phyloP scores from a whole-genome alignment of 2,113 vertebrate genomes.

The Proteles cristata region DNA sequence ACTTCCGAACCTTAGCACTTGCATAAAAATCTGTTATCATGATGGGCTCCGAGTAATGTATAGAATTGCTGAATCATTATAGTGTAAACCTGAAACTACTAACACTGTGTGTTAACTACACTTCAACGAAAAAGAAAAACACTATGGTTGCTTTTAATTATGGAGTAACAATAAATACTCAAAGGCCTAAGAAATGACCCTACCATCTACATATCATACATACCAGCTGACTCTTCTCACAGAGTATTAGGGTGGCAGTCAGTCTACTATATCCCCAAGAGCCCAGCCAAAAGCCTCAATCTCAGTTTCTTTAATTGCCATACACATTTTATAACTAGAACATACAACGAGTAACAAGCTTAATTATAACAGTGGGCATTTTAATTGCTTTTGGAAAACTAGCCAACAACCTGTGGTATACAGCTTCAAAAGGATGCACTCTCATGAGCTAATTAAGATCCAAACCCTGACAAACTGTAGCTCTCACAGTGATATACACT shows the following conservation, averaged over 20 bases:
- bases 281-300: neutral
- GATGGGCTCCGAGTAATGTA: neutral
- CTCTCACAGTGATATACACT: slow-evolving; percentile 48
- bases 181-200: neutral
- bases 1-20: neutral
- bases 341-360: slow-evolving; percentile 69
- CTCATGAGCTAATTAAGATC: slow-evolving; percentile 84
- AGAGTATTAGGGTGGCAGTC: neutral
- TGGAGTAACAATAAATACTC: slow-evolving; percentile 23
- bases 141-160: neutral
- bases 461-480: slow-evolving; percentile 81
- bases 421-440: slow-evolving; percentile 81
- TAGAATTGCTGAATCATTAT: neutral
- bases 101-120: neutral
- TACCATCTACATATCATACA: neutral
- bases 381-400: slow-evolving; percentile 82
- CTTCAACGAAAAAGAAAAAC: neutral
- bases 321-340: slow-evolving; percentile 67
- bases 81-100: neutral
- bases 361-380: slow-evolving; percentile 73
- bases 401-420: slow-evolving; percentile 79
- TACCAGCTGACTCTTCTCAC: neutral
- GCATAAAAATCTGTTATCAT: neutral
- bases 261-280: neutral
- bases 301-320: slow-evolving; percentile 70